Conservation (phyloP, 2,113 vertebrate genomes). For the Microcebus lehilahytsara region DNA sequence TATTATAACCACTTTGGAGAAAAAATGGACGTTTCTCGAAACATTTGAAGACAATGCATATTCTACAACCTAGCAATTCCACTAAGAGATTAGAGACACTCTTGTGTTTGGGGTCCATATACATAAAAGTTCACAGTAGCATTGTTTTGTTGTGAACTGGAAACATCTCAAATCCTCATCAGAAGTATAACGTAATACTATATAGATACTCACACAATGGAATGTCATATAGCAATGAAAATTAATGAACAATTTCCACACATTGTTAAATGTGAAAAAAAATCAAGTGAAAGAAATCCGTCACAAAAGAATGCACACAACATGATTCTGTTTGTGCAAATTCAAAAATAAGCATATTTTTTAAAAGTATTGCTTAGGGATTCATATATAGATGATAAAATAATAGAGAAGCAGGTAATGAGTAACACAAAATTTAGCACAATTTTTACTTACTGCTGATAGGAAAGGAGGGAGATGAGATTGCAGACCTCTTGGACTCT, state of each 20-base stretch:
- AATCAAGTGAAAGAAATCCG: background rate
- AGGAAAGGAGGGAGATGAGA: background rate
- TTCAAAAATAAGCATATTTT: background rate
- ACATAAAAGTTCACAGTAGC: background rate
- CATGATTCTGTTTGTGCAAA: background rate
- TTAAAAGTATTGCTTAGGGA: background rate
- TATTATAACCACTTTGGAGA: background rate
- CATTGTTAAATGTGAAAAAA: background rate
- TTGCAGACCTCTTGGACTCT: background rate
- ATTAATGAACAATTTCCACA: background rate
- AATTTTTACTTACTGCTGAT: background rate
- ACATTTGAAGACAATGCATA: background rate
- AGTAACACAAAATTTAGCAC: background rate
- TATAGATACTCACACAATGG: background rate
- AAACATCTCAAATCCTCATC: background rate
- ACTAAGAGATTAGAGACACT: background rate
- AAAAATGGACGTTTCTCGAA: background rate
- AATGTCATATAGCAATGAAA: background rate
- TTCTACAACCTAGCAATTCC: background rate
- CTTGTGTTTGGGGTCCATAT: too few relatives aligned
- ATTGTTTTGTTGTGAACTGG: background rate
- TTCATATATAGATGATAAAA: background rate
- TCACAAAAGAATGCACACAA: background rate
- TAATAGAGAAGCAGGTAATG: background rate
- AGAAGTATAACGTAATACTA: background rate